Evolutionary conservation across 2,797 vertebrate genomes (phyloP).

Genomic region (Buphagus erythrorhynchus): DNA sequence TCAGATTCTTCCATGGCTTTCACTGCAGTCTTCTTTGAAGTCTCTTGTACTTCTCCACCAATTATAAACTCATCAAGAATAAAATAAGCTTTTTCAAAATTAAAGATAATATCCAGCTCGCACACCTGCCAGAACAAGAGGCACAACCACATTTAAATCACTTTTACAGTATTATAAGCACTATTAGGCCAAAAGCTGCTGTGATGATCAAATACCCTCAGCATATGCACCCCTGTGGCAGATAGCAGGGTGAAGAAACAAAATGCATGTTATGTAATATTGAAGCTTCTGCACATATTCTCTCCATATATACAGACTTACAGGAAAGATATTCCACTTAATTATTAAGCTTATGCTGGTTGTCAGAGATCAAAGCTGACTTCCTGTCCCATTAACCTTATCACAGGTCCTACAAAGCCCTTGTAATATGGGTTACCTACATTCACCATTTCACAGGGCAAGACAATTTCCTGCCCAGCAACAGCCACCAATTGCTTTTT

Average conservation of each 20-base stretch:
- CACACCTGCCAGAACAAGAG: constrained; percentile 84
- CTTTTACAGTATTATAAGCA: background rate
- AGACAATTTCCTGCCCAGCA: background rate
- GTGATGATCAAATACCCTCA: background rate
- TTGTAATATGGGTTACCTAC: background rate
- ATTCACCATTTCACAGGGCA: background rate
- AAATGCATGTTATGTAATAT: background rate
- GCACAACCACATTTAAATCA: background rate
- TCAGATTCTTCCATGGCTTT: constrained; percentile 89
- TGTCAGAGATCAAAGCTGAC: background rate
- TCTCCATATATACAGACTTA: background rate
- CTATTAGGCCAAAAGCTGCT: background rate
- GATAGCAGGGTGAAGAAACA: background rate
- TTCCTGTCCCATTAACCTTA: background rate
- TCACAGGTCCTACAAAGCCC: background rate
- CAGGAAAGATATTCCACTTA: background rate
- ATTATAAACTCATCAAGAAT: constrained; percentile 95
- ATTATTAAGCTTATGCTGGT: background rate
- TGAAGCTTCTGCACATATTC: background rate
- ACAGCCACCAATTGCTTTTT: background rate
- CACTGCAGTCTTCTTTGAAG: constrained; percentile 85
- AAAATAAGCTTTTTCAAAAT: constrained; percentile 99
- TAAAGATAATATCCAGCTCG: constrained; percentile 97
- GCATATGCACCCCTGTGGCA: background rate
- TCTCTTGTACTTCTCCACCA: constrained; percentile 92